Evolutionary conservation across 2,888 invertebrate genomes (phyloP).

Genomic region (Epirrhoe tristata): DNA sequence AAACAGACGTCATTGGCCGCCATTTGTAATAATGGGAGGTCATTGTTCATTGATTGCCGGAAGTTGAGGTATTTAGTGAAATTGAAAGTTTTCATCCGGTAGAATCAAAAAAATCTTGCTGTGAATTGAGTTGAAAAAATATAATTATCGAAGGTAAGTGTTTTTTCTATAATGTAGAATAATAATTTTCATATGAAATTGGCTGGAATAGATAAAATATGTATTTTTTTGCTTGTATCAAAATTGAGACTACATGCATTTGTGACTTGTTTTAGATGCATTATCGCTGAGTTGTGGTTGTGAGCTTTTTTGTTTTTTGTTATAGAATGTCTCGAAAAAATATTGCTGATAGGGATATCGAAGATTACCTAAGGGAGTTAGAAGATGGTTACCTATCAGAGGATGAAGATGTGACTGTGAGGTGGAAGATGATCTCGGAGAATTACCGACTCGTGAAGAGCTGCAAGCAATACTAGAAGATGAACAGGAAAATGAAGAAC

Average conservation of each 20-base stretch:
- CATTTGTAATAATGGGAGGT: background rate
- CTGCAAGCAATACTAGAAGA: conserved; percentile 28
- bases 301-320: conserved; percentile 36
- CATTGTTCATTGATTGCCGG: conserved; percentile 5
- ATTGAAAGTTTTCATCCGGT: conserved; percentile 27
- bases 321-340: conserved; percentile 39
- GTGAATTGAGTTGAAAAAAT: conserved; percentile 19
- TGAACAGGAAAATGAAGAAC: conserved; percentile 32
- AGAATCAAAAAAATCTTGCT: conserved; percentile 29
- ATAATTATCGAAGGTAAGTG: conserved; percentile 21
- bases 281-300: conserved; percentile 30
- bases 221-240: conserved; percentile 32
- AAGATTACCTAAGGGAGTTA: conserved; percentile 39
- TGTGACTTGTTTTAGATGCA: conserved; percentile 33
- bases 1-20: too few relatives aligned
- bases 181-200: conserved; percentile 28
- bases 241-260: conserved; percentile 38
- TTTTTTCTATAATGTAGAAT: conserved; percentile 23
- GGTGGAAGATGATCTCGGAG: conserved; percentile 35
- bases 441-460: conserved; percentile 19
- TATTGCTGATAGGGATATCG: conserved; percentile 38
- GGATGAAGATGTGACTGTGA: conserved; percentile 32
- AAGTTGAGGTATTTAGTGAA: conserved; percentile 9
- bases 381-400: conserved; percentile 38
- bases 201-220: conserved; percentile 9